Base-by-base conservation (phyloP, 1,140 invertebrate species). In the Tetramorium alpestre region DNA sequence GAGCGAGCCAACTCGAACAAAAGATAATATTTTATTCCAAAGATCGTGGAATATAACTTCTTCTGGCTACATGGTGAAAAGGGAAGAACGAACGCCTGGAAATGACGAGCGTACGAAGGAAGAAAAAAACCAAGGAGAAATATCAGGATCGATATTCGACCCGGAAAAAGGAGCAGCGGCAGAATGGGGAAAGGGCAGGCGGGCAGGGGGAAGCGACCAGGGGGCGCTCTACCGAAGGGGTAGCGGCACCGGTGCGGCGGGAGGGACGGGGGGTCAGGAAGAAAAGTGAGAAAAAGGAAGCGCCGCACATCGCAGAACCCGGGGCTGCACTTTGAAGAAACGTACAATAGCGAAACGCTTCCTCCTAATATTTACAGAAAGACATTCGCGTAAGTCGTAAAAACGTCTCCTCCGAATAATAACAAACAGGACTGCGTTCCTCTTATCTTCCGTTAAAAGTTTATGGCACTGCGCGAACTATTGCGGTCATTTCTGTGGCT, bases 131-230 rank as follows among this genome's bases (percentile, higher is more conserved):
- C 90, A 91, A 89, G 85, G 73, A 87, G 90, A 91, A 91, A 91
- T 89, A 91, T 91, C 89, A 91, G 85, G 89, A 89, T 91, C 89
- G 90, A 89, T 89, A 91, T 91, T 91, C 90, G 90, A 91, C 87
- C 90, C 88, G 90, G 90, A 91, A 91, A 91, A 91, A 91, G 90
- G 89, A 91, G 88, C 89, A 91, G 87, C 73, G 90, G 64, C 67
- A 75, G 70, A 67, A 86, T 86, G 56, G 86, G 82, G 82, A 76
- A 77, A 62, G 82, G 70, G 65, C 60, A 69, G 70, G 56, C 67
- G 49, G 72, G 73, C 60, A 41, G 70, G 54, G 62, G 51, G 85
- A 18, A 25, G 33, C 65, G 65, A 64, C 64, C 28, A 62, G 73
- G n/a, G 69, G 64, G 76, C 64, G 62, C 73, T 78, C 33, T 64